phyloP scores from a whole-genome alignment of 2,113 vertebrate genomes.

The Columba janthina region DNA sequence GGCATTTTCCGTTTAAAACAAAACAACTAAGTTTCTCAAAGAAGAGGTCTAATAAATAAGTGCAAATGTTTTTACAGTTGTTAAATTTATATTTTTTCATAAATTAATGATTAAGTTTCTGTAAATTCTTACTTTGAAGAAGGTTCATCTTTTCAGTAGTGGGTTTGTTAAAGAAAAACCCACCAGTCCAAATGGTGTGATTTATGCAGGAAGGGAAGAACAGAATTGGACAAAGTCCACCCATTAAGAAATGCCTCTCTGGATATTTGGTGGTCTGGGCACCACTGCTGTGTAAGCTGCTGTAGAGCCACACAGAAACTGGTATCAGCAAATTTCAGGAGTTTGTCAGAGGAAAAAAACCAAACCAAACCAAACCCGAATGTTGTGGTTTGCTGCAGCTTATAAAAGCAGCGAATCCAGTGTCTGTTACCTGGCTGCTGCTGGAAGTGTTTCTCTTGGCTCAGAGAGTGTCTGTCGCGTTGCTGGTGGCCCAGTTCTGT shows the following conservation, averaged over 20 bases:
- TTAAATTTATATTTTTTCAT: neutral
- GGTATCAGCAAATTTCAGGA: neutral
- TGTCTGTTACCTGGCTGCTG: constrained; percentile 5
- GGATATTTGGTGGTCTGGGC: neutral
- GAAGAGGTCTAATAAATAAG: neutral
- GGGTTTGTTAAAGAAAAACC: neutral
- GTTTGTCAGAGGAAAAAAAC: neutral
- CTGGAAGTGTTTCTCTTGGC: neutral
- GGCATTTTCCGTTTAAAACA: neutral
- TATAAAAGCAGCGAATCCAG: neutral
- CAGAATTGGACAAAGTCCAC: neutral
- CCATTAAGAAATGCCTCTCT: neutral
- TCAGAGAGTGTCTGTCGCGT: fast-evolving
- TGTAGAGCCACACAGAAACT: neutral
- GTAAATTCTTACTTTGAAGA: neutral
- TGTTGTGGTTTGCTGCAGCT: neutral
- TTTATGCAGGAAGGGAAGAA: neutral
- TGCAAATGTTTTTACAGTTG: neutral
- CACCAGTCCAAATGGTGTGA: neutral
- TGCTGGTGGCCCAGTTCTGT: neutral
- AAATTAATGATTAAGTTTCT: neutral
- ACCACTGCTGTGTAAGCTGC: neutral
- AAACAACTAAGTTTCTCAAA: neutral
- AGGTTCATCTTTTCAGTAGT: neutral
- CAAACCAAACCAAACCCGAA: neutral